A percentile compares a stretch with the other conserved stretches of the same genome.
These are phyloP conservation scores for Caenorhabditis angaria DNA, from an alignment of 2,888 invertebrate species.

Conservation along the genomic window DNA sequence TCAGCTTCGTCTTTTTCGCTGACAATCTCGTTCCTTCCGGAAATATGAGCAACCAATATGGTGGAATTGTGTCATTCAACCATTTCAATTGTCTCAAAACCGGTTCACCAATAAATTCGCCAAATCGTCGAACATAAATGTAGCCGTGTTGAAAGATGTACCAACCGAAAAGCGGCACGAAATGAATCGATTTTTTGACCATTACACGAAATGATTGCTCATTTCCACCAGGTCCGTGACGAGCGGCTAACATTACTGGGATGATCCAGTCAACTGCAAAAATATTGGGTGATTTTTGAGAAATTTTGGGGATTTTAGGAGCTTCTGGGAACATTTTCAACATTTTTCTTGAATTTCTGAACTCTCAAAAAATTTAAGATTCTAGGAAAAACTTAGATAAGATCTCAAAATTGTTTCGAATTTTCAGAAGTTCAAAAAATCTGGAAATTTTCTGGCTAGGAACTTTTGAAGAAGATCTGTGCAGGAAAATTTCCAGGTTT, in stretches of 20 bases:
- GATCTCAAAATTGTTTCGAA: too few species aligned
- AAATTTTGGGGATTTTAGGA: too few species aligned
- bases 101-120: slow-evolving; percentile 57
- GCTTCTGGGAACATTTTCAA: too few species aligned
- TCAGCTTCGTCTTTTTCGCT: slow-evolving; percentile 39
- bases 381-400: too few species aligned
- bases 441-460: too few species aligned
- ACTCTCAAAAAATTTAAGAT: too few species aligned
- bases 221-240: slow-evolving; percentile 54
- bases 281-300: neutral
- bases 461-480: too few species aligned
- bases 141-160: slow-evolving; percentile 67
- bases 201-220: slow-evolving; percentile 63
- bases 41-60: slow-evolving; percentile 67
- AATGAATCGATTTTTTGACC: slow-evolving; percentile 65
- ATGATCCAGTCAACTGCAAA: slow-evolving; percentile 66
- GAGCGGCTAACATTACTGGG: slow-evolving; percentile 62
- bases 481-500: too few species aligned
- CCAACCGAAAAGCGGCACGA: slow-evolving; percentile 69
- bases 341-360: too few species aligned
- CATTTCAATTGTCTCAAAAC: slow-evolving; percentile 59
- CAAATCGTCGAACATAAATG: slow-evolving; percentile 68
- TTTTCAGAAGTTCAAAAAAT: too few species aligned
- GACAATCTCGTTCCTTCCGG: slow-evolving; percentile 59
- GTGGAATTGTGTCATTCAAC: slow-evolving; percentile 49